Evolutionary conservation across 2,888 invertebrate species (phyloP).

Genomic region (Polymixis lichenea): DNA sequence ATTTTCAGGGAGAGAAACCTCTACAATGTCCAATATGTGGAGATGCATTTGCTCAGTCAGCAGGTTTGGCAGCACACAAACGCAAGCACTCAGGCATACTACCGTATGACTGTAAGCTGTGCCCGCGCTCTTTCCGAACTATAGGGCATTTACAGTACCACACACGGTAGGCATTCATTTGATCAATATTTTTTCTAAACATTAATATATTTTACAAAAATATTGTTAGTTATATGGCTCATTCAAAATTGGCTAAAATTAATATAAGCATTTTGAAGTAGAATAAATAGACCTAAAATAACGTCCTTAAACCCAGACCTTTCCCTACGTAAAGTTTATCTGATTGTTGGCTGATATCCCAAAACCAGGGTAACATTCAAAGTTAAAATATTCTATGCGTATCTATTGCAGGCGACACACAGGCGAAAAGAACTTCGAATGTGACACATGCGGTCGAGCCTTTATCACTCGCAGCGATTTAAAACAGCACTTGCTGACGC

Average conservation of each 20-base stretch:
- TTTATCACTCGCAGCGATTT: constrained; percentile 87
- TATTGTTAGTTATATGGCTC: not conserved
- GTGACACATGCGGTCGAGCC: constrained; percentile 81
- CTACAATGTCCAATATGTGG: constrained; percentile 83
- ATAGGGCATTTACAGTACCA: constrained; percentile 88
- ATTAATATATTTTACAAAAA: not conserved
- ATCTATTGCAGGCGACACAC: constrained; percentile 84
- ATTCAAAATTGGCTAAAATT: not conserved
- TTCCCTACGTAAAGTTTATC: not conserved
- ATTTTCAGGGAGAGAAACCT: constrained; percentile 86
- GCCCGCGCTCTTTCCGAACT: constrained; percentile 85
- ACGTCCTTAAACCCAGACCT: not conserved
- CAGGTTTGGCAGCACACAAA: constrained; percentile 83
- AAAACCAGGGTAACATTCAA: not conserved
- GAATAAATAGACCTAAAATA: not conserved
- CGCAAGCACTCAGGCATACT: constrained; percentile 85
- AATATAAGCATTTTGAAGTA: not conserved
- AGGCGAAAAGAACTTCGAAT: constrained; percentile 87
- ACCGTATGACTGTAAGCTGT: constrained; percentile 86
- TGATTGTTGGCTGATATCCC: not conserved
- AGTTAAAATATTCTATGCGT: not conserved
- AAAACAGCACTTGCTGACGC: constrained; percentile 84
- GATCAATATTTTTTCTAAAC: not conserved
- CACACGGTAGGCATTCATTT: constrained; percentile 74
- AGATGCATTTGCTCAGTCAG: constrained; percentile 84